phyloP scores from a whole-genome alignment of 2,113 vertebrate species.

The Paramormyrops kingsleyae region DNA sequence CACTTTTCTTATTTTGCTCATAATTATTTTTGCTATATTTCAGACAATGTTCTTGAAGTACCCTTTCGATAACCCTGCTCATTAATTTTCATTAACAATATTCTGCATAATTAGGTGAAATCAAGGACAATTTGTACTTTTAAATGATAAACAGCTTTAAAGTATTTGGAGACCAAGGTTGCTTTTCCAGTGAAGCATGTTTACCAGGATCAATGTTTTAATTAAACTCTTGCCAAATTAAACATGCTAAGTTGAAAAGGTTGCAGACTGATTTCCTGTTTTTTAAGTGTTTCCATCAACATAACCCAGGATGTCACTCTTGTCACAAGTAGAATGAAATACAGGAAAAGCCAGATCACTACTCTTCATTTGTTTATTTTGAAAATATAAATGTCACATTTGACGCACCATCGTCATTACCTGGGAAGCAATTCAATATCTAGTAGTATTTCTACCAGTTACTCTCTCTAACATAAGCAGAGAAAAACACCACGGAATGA shows the following conservation, averaged over 20 bases:
- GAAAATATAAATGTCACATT: neutral
- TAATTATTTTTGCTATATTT: neutral
- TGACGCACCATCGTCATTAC: neutral
- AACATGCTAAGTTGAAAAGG: neutral
- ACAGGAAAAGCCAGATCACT: neutral
- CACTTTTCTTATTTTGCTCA: neutral
- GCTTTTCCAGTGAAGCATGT: neutral
- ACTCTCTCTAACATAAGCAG: neutral
- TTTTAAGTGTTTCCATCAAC: neutral
- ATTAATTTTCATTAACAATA: neutral
- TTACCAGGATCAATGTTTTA: neutral
- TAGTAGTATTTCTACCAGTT: neutral
- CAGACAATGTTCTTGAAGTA: neutral
- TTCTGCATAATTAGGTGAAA: neutral
- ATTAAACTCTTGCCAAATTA: neutral
- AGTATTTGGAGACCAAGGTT: neutral
- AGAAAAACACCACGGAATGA: neutral
- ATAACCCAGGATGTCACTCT: neutral
- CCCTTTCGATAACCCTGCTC: neutral
- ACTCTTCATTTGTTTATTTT: neutral
- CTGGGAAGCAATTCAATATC: neutral
- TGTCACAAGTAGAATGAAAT: neutral
- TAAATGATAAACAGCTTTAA: neutral
- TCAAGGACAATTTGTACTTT: neutral
- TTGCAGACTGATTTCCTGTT: neutral